phyloP scores from a whole-genome alignment of 2,113 vertebrate genomes.

The Sardina pilchardus region DNA sequence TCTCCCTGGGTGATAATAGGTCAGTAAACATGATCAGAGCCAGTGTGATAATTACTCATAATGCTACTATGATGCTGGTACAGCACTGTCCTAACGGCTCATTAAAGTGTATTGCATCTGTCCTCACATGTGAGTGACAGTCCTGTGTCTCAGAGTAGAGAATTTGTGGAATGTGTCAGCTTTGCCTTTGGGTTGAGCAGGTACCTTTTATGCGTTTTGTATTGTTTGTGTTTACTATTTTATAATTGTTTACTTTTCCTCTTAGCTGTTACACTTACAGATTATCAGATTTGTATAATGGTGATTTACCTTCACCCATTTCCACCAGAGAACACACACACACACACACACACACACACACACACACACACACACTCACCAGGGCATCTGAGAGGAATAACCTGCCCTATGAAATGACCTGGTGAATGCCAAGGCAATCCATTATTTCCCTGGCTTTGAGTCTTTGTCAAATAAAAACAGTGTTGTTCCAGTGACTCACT shows the following conservation, averaged over 20 bases:
- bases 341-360: neutral
- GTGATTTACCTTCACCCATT: too few relatives aligned
- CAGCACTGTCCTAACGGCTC: neutral
- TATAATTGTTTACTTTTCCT: too few relatives aligned
- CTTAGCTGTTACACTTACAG: too few relatives aligned
- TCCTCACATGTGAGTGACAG: neutral
- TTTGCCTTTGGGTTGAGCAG: too few relatives aligned
- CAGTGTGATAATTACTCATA: neutral
- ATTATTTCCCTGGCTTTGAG: constrained; percentile 28
- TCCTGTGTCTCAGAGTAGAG: too few relatives aligned
- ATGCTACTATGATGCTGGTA: neutral
- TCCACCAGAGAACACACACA: too few relatives aligned
- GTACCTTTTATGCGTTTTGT: too few relatives aligned
- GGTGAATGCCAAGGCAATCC: constrained; percentile 24
- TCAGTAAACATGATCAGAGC: neutral
- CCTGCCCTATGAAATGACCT: neutral
- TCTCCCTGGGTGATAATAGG: neutral
- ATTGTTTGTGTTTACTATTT: too few relatives aligned
- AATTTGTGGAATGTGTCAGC: too few relatives aligned
- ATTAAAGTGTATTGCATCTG: neutral
- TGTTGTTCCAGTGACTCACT: constrained; percentile 11
- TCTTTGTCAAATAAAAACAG: constrained; percentile 9
- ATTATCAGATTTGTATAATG: too few relatives aligned
- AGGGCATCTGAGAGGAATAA: neutral
- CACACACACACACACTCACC: neutral